Base-by-base conservation (phyloP, 2,113 vertebrate genomes). In the Ornithorhynchus anatinus region DNA sequence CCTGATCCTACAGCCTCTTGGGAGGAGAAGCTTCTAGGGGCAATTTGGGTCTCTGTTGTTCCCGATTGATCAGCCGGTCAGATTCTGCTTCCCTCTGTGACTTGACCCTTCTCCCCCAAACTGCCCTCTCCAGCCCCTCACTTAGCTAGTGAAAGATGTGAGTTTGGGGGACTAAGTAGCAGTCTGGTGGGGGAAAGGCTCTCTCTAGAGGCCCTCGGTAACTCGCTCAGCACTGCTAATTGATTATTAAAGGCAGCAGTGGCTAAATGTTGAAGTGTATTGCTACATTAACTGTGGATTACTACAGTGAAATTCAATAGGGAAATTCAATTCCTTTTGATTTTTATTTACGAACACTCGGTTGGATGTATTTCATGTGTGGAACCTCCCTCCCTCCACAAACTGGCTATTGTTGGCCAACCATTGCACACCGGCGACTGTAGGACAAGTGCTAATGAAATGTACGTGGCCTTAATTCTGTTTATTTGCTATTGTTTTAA, bases 291-390 rank as follows among this genome's bases (percentile, higher is more conserved):
- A 61, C 33, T 44, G 20, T 76, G 2, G 50, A 22, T 69, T 60
- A 58, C 63, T 63, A 27, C 19, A 69, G 51, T 59, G 54, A 48
- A 58, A 64, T 22, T 10, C 16, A 59, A 48, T 78, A 59, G 33
- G 16, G 72, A 80, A 42, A 61, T 79, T 43, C 7, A 56, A 10
- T 69, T 67, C 69, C n/a, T 67, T 77, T 48, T 39, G 1, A 39
- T 59, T 61, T 15, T 6, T 20, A 23, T 48, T 44, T 54, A 57
- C 2, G 42, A 20, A 53, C 52, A 64, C 11, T 23, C 60, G 37
- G n/a, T 71, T 64, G 54, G 65, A 8, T 31, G 50, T 43, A 72
- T 4, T 4, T 23, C 13, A 37, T 48, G 56, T 36, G 19, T 57
- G 37, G 65, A 17, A 66, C 5, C 59, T 29, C 25, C 42, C 20